Base-by-base conservation (phyloP, 2,888 invertebrate genomes). In the Pristionchus exspectatus region DNA sequence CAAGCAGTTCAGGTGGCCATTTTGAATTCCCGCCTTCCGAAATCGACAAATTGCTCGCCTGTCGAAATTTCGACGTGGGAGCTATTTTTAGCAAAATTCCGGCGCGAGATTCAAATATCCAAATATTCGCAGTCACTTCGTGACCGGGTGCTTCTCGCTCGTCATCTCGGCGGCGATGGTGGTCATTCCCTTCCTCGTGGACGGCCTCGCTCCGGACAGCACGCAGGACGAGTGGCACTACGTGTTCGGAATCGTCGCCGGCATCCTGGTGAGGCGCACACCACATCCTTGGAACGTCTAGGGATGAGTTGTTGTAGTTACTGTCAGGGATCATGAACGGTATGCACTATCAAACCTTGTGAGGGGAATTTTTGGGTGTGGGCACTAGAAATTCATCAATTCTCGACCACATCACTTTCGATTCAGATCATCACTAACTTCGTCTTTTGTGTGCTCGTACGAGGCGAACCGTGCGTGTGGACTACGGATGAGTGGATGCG, bases 121-220 rank as follows among this genome's bases (percentile, higher is more conserved):
- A 24, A 30, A 54, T 21, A 50, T 21, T 30, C 72, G 90, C 81
- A 90, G 93, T 90, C 94, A 94, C 72, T 95, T 94, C 85, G 95
- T 95, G 50, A 94, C 94, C 24, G 94, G 94, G 72, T 94, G 95
- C 89, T 92, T 94, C 87, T 94, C 94, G n/a, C 90, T 94, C 44
- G 94, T 94, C 88, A 90, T 94, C 91, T 94, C 94, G 24, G 91
- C 93, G 83, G 94, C 94, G 18, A 94, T 94, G 94, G 90, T 94
- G 59, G 89, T 92, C 63, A 91, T 94, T 56, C 94, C 94, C 24
- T 91, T 94, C 90, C 86, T 93, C 66, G 93, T 94, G 90, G 93
- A 93, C 81, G 90, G 90, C 0, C 87, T 94, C 44, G 92, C 94
- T 16, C 90, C 90, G 10, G 87, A 94, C 84, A 92, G 93, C 89